Percentiles rank a stretch among this genome's conserved stretches.
Evolutionary conservation across 1,140 invertebrate genomes (phyloP).

Genomic region (Centruroides sculpturatus): DNA sequence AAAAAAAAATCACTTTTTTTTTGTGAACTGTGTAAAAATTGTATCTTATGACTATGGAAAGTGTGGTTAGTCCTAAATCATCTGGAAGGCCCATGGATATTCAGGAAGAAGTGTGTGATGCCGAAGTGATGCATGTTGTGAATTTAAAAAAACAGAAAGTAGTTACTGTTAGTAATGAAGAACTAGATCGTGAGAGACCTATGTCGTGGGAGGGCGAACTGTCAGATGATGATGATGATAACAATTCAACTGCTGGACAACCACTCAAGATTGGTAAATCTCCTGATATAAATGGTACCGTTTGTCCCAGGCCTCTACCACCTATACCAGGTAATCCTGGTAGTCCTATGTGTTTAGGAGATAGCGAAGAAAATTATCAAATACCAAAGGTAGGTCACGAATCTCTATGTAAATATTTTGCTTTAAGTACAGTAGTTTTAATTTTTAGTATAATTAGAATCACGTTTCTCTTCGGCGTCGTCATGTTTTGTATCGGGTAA

Average conservation of each 20-base stretch:
- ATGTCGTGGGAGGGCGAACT: slow-evolving; percentile 87
- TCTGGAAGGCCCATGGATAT: background rate
- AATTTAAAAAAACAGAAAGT: background rate
- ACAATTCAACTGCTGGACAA: slow-evolving; percentile 71
- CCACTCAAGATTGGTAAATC: slow-evolving; percentile 17
- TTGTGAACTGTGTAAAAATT: no score
- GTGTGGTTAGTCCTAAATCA: no score
- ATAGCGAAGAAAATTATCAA: background rate
- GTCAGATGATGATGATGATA: slow-evolving; percentile 51
- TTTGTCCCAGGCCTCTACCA: no score
- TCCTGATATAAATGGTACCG: background rate
- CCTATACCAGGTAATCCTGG: background rate
- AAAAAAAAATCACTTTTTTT: no score
- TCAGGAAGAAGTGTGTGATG: slow-evolving; percentile 9
- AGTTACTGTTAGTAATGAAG: slow-evolving; percentile 25
- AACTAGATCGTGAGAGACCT: slow-evolving; percentile 43
- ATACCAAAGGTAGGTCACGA: no score
- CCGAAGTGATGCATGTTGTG: slow-evolving; percentile 12
- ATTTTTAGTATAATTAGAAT: no score
- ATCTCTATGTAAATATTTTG: no score
- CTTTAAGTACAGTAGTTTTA: no score
- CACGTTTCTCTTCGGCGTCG: no score
- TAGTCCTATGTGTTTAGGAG: slow-evolving; percentile 12
- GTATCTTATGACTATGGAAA: no score
- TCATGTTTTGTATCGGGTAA: no score